Evolutionary conservation across 2,113 vertebrate genomes (phyloP), one percentile per base, ranked within the genome.

Genomic region (Semnornis frantzii): DNA sequence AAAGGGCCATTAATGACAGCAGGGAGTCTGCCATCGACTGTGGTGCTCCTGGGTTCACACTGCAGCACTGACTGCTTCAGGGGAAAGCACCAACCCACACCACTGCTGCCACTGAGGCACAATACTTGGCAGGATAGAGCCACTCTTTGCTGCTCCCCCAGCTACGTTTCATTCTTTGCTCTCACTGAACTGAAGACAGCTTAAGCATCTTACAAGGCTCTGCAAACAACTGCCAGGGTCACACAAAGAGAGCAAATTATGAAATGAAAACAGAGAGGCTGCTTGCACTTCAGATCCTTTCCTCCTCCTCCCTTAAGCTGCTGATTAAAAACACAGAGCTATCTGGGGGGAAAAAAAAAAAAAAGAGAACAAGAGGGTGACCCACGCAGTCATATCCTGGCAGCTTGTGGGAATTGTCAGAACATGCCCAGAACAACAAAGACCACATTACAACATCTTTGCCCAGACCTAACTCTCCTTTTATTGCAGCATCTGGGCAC

Each of bases 351-450:
- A 17, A 11, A 23, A 50, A 12, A 28, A 58, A 80, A 27, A 64
- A 44, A 24, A 10, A 37, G n/a, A 18, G 12, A 16, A 18, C 23
- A 23, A 18, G 4, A 52, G 15, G 23, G 28, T 34, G 62, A 72
- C 33, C 55, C 44, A 55, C 48, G 73, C 33, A 62, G 54, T 93
- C 89, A 92, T 48, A 83, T 83, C 92, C 92, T 94, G 92, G 33
- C 44, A 84, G 42, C 81, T 87, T 92, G 71, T 85, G 79, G 72
- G 58, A 88, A 92, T 12, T 71, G 52, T 65, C 78, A 44, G 18
- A 57, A 34, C 37, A 84, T 2, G 5, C 20, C 25, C 55, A 54
- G 73, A 48, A 80, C 25, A 74, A 50, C 77, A 73, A 62, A 59
- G 73, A 23, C 48, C 57, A 46, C 55, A 58, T 77, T 5, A 39